phyloP scores from a whole-genome alignment of 2,888 invertebrate species.

The Julus scandinavius region DNA sequence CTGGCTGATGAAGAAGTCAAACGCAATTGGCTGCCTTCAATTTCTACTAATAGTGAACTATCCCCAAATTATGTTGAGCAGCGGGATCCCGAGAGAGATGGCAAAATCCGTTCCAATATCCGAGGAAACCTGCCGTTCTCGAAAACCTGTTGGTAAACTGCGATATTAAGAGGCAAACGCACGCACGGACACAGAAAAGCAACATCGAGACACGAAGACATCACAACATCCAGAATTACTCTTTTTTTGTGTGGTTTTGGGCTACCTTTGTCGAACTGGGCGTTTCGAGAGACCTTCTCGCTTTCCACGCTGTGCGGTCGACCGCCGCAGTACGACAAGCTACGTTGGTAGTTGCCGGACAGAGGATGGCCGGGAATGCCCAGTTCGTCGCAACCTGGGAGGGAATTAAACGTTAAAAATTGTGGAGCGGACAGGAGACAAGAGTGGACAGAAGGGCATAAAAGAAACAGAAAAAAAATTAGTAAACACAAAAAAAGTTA shows the following conservation, averaged over 20 bases:
- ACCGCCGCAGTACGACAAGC: conserved; percentile 59
- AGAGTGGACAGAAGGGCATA: neutral
- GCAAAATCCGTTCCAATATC: too few species aligned
- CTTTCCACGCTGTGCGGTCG: conserved; percentile 61
- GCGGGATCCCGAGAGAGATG: too few species aligned
- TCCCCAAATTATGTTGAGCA: too few species aligned
- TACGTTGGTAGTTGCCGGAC: conserved; percentile 56
- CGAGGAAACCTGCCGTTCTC: neutral
- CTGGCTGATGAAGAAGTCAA: too few species aligned
- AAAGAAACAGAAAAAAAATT: neutral
- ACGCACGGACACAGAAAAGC: neutral
- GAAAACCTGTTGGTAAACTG: neutral
- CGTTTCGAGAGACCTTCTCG: conserved; percentile 59
- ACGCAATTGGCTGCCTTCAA: neutral
- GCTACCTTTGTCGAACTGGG: conserved; percentile 54
- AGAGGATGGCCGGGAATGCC: conserved; percentile 50
- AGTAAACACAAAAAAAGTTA: too few species aligned
- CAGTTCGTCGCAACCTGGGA: conserved; percentile 26
- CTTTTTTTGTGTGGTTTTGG: neutral
- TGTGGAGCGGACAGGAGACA: neutral
- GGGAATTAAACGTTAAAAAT: neutral
- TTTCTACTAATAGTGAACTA: neutral
- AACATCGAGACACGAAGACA: conserved; percentile 10
- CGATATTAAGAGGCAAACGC: neutral
- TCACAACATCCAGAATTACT: neutral